Evolutionary conservation across 2,797 vertebrate genomes (phyloP), one percentile per base, ranked within the genome.

Genomic region (Danio kyathit): DNA sequence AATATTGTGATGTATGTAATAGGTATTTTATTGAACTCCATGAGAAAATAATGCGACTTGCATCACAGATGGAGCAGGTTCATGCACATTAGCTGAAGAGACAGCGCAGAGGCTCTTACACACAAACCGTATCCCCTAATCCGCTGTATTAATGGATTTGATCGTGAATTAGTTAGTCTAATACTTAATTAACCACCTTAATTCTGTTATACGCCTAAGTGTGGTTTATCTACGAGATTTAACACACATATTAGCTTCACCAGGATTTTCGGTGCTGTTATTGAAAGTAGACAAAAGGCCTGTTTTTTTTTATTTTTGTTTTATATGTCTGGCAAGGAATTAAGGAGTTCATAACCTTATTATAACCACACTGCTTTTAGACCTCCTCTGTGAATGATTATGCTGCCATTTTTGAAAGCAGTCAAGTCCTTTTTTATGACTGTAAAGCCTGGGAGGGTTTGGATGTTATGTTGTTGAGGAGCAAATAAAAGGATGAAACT

Each of bases 61-160:
- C 7, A 21, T 51, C 59, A 75, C 29, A 63, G 41, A 74, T 60
- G 71, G 41, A 48, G 41, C 41, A 60, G 29, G 44, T 63, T 69
- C 51, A 51, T 69, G 46, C 46, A 51, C 64, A 49, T 67, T 48
- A 74, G 14, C 57, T 48, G 6, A 40, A 48, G 12, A 14, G 49
- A 29, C 19, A 29, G 12, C 19, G 7, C 44, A 21, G 66, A 69
- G 48, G 21, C 13, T 84, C 83, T 2, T 21, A 5, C 9, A 87
- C 89, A 89, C 88, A 90, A 89, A 90, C 84, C 13, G 17, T 17
- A 49, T 61, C 6, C 46, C 9, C 59, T 61, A 74, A 63, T 74
- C 57, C 57, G 49, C 44, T 38, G 73, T 40, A 63, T 74, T 46
- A 74, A 57, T 44, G 13, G 56, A 74, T 74, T 40, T 63, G 57